Evolutionary conservation across 2,113 vertebrate genomes (phyloP), one percentile per base, ranked within the genome.

Genomic region (Zosterops borbonicus): DNA sequence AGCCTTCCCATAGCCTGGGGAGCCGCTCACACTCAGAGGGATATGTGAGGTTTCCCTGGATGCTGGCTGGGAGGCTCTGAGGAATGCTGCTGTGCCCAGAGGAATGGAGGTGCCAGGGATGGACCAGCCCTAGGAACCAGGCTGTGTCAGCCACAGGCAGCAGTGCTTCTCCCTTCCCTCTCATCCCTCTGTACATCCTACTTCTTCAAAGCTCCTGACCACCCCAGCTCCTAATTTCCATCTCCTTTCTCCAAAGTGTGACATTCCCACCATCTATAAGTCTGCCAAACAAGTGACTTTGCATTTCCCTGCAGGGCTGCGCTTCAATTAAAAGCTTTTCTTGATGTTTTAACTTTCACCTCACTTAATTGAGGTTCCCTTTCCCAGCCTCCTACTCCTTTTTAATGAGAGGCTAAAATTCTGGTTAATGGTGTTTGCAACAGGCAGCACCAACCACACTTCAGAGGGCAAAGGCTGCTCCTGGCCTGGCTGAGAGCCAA

Each of bases 291-390:
- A 63, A 81, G 84, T 0, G 2, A 27, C 78, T 95, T 84, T 78
- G 81, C 56, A 9, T 89, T 82, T 96, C 93, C 81, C 92, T 60
- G 65, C 90, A 63, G 93, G 92, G 52, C 90, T 96, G 74, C 3
- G 27, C 92, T 92, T 96, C 95, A 84, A 89, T 96, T 96, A 90
- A 89, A 93, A 92, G 73, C 91, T 86, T 92, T 90, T 70, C 89
- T 81, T 89, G 83, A 60, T 59, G 84, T 81, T 91, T 84, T 94
- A 89, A 89, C 93, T 96, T 91, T 94, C 87, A 87, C 95, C 78
- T 92, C 18, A 1, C 47, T 94, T 92, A 96, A 94, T 74, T 96
- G 92, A 90, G 60, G 64, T 76, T 87, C 55, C 47, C 42, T 70
- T 83, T 81, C 23, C 47, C 81, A 87, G 60, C 87, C 83, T 93